Conservation (phyloP, 2,113 vertebrate genomes). For the Apaloderma vittatum region DNA sequence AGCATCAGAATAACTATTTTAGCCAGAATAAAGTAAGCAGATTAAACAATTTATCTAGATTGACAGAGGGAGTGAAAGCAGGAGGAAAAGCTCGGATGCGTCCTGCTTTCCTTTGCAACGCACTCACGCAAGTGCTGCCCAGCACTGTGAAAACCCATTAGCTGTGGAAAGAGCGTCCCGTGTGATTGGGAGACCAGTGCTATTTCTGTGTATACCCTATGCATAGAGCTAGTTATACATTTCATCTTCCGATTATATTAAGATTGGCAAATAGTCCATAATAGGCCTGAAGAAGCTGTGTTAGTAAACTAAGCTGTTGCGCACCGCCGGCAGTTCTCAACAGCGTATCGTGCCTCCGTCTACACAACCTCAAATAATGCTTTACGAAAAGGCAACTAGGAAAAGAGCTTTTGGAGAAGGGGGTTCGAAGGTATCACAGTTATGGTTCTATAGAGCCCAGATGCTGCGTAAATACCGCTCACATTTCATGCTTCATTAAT, state of each 20-base stretch:
- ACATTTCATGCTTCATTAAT: neutral
- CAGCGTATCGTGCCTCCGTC: neutral
- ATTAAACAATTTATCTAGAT: neutral
- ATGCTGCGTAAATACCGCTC: neutral
- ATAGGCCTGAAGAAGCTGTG: neutral
- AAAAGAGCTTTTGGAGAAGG: neutral
- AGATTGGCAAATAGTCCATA: neutral
- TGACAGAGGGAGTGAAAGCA: neutral
- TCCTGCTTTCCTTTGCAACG: neutral
- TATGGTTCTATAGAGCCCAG: neutral
- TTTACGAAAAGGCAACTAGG: neutral
- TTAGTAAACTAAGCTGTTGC: neutral
- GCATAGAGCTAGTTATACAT: neutral
- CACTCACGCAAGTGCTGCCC: neutral
- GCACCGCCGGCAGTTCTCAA: neutral
- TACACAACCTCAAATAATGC: neutral
- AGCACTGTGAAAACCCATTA: neutral
- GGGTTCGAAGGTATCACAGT: neutral
- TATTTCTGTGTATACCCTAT: neutral
- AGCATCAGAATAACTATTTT: neutral
- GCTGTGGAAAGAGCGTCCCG: neutral
- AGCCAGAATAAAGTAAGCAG: neutral
- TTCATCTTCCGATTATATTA: neutral
- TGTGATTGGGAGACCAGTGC: neutral
- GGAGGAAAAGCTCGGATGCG: neutral